phyloP scores from a whole-genome alignment of 1,140 invertebrate genomes.

The Triops cancriformis region DNA sequence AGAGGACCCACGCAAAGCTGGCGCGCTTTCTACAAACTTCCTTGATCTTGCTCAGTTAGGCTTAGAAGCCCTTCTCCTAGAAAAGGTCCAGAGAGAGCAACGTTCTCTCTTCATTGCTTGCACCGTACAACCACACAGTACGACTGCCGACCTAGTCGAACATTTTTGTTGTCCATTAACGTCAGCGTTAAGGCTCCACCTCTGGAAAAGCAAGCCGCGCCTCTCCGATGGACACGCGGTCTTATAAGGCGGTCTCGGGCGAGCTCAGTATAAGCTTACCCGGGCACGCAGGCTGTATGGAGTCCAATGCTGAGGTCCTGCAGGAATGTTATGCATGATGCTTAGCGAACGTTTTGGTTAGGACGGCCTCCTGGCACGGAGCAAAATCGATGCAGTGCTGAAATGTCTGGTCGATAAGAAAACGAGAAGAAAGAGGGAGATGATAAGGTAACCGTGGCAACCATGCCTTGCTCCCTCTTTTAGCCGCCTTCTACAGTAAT shows the following conservation, averaged over 20 bases:
- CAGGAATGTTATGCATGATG: background rate
- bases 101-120: background rate
- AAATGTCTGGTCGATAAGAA: background rate
- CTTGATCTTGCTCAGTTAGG: background rate
- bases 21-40: background rate
- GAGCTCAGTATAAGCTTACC: too few species aligned
- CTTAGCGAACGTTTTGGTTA: background rate
- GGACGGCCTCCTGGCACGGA: background rate
- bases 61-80: too few species aligned
- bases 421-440: background rate
- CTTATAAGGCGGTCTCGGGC: too few species aligned
- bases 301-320: background rate
- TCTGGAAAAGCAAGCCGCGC: background rate
- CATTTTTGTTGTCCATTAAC: constrained; percentile 6
- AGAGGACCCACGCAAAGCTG: constrained; percentile 12
- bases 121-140: background rate
- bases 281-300: too few species aligned
- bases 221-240: background rate
- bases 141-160: background rate
- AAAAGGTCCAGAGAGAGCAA: too few species aligned
- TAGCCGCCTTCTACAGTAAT: background rate
- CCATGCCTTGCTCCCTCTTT: background rate
- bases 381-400: background rate
- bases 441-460: background rate
- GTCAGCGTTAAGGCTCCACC: background rate